Conservation (phyloP, 2,113 vertebrate genomes). For the Upupa epops region DNA sequence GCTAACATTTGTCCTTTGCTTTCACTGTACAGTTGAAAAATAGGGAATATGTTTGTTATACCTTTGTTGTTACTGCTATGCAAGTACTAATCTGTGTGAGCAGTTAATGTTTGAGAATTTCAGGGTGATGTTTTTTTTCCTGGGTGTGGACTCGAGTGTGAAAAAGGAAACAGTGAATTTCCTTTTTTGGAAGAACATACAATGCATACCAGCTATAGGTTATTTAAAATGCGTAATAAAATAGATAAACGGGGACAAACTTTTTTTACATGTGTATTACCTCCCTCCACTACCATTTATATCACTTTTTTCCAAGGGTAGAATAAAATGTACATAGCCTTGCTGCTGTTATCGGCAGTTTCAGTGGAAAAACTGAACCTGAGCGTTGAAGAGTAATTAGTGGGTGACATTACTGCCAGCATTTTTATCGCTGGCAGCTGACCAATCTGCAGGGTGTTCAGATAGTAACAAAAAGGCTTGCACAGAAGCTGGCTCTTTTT, state of each 20-base stretch:
- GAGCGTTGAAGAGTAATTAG: not conserved
- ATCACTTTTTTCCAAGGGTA: not conserved
- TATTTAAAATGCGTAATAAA: not conserved
- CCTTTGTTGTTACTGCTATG: not conserved
- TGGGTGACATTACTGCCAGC: not conserved
- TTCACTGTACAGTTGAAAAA: not conserved
- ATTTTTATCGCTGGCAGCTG: not conserved
- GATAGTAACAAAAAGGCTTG: not conserved
- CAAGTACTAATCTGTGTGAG: not conserved
- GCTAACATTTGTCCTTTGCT: not conserved
- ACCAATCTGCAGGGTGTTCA: not conserved
- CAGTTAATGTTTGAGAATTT: not conserved
- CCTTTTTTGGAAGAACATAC: slow-evolving; percentile 15
- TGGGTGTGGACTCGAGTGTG: slow-evolving; percentile 17
- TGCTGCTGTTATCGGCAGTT: not conserved
- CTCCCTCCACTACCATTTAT: not conserved
- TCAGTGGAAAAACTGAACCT: not conserved
- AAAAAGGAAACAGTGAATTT: slow-evolving; percentile 48
- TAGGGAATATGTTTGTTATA: not conserved
- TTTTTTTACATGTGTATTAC: not conserved
- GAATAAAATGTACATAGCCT: not conserved
- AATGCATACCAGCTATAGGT: not conserved
- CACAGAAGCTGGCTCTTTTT: not conserved
- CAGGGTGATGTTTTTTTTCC: slow-evolving; percentile 11
- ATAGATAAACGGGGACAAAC: not conserved